These are phyloP conservation scores for Saccostrea glomerata DNA, from an alignment of 1,140 invertebrate species.

Conservation along the genomic window DNA sequence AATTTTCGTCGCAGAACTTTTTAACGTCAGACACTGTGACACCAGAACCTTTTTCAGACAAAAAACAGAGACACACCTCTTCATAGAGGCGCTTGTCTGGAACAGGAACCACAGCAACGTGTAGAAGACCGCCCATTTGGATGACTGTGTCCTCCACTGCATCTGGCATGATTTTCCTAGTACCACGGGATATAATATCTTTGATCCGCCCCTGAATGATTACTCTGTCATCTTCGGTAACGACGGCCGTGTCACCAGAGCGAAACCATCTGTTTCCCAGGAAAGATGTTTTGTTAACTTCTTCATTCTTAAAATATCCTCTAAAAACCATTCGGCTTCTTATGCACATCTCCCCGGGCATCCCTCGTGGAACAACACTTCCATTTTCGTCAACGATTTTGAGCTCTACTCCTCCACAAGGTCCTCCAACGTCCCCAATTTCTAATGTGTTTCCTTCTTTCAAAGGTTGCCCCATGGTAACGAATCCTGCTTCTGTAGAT, in stretches of 20 bases:
- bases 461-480: not conserved
- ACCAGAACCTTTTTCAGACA: not conserved
- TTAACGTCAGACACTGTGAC: slow-evolving; percentile 25
- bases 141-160: slow-evolving; percentile 35
- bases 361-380: slow-evolving; percentile 11
- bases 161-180: slow-evolving; percentile 44
- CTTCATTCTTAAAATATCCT: slow-evolving; percentile 55
- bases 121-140: slow-evolving; percentile 5
- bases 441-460: slow-evolving; percentile 16
- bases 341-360: slow-evolving; percentile 50
- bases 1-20: slow-evolving; percentile 11
- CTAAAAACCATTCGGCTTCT: slow-evolving; percentile 34
- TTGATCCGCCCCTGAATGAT: slow-evolving; percentile 56
- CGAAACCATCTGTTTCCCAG: slow-evolving; percentile 58
- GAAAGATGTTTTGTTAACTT: slow-evolving; percentile 44
- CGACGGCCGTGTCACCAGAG: slow-evolving; percentile 55
- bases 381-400: slow-evolving; percentile 55
- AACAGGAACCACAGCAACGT: slow-evolving; percentile 39
- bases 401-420: slow-evolving; percentile 45
- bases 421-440: slow-evolving; percentile 29
- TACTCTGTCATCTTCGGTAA: slow-evolving; percentile 48
- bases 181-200: slow-evolving; percentile 51
- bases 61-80: slow-evolving; percentile 42
- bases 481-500: slow-evolving; percentile 41
- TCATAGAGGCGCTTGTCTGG: slow-evolving; percentile 44